phyloP scores from a whole-genome alignment of 2,888 invertebrate species.

The Panopea generosa region DNA sequence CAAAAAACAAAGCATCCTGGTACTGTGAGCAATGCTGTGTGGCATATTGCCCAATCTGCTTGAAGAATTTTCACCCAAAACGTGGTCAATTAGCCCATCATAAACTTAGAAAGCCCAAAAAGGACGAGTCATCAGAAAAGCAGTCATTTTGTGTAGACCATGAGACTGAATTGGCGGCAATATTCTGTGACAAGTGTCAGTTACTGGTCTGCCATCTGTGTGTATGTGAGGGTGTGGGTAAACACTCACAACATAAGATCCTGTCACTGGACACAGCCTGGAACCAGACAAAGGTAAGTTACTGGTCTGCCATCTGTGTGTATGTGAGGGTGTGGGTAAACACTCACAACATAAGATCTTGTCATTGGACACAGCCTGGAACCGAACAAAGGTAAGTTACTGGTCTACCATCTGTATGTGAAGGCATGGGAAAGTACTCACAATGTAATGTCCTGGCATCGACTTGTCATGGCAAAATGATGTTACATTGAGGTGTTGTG shows the following conservation, averaged over 20 bases:
- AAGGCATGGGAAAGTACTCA: too few relatives aligned
- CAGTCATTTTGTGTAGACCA: slow-evolving; percentile 78
- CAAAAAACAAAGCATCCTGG: slow-evolving; percentile 73
- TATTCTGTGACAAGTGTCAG: slow-evolving; percentile 81
- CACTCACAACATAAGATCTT: slow-evolving; percentile 81
- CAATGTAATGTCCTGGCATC: too few relatives aligned
- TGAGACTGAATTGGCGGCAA: slow-evolving; percentile 72
- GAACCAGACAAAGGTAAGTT: slow-evolving; percentile 75
- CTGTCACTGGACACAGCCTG: slow-evolving; percentile 80
- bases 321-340: slow-evolving; percentile 81
- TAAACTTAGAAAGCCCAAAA: slow-evolving; percentile 65
- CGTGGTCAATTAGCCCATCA: slow-evolving; percentile 77
- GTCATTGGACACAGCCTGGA: slow-evolving; percentile 78
- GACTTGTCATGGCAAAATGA: too few relatives aligned
- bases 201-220: slow-evolving; percentile 80
- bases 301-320: slow-evolving; percentile 81
- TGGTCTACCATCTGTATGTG: background rate
- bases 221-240: slow-evolving; percentile 82
- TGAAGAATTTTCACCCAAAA: slow-evolving; percentile 79
- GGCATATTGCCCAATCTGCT: slow-evolving; percentile 79
- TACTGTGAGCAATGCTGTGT: slow-evolving; percentile 82
- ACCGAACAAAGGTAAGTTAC: slow-evolving; percentile 76
- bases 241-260: slow-evolving; percentile 81
- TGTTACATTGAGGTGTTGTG: too few relatives aligned
- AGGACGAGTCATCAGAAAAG: slow-evolving; percentile 58